Evolutionary conservation across 1,140 invertebrate genomes (phyloP).

Genomic region (Drosophila sproati): DNA sequence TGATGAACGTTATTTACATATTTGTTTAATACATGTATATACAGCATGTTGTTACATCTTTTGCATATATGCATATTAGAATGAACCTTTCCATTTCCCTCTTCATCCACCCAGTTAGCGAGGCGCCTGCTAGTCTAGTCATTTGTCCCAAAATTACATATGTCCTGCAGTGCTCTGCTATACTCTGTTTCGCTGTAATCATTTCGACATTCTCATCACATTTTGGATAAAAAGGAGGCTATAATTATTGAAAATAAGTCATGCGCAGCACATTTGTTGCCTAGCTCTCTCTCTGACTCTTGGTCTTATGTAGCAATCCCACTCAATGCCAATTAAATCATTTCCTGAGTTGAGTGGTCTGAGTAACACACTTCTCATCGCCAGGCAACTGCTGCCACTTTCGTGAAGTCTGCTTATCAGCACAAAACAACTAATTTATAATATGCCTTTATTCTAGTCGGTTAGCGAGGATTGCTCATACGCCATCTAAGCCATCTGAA

Average conservation of each 20-base stretch:
- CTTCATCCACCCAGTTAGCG: not conserved
- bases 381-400: not conserved
- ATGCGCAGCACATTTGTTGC: conserved; percentile 72
- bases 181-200: conserved; percentile 43
- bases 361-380: not conserved
- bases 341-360: conserved; percentile 67
- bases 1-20: conserved; percentile 44
- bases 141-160: conserved; percentile 19
- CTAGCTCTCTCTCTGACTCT: conserved; percentile 3
- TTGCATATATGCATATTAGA: conserved; percentile 15
- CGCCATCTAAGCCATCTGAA: conserved; percentile 39
- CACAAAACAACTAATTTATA: conserved; percentile 65
- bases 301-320: conserved; percentile 8
- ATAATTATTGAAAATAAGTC: conserved; percentile 73
- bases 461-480: conserved; percentile 49
- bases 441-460: conserved; percentile 41
- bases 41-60: conserved; percentile 26
- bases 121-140: conserved; percentile 24
- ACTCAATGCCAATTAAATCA: conserved; percentile 59
- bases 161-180: conserved; percentile 7
- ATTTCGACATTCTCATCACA: conserved; percentile 66
- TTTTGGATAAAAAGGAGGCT: conserved; percentile 39
- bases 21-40: conserved; percentile 10
- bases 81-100: conserved; percentile 10
- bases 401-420: conserved; percentile 33